Evolutionary conservation across 1,140 invertebrate species (phyloP), one percentile per base, ranked within the genome.

Genomic region (Leptopilina clavipes): DNA sequence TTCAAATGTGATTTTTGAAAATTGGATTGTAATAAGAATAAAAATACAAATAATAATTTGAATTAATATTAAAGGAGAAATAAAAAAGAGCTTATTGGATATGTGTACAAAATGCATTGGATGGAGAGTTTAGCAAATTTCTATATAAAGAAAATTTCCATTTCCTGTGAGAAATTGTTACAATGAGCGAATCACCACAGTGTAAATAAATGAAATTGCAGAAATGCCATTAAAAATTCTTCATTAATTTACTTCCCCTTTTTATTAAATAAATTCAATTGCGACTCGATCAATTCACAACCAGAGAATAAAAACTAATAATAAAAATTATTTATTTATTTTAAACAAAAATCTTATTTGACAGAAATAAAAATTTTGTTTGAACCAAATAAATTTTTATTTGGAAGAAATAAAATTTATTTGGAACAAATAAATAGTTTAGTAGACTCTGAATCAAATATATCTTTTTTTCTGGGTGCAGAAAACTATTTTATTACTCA

Each of bases 131-230:
- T 78, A 18, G 71, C 59, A 22, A 71, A 72, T 54, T 45, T n/a
- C 31, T 48, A 43, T 31, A 31, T n/a, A 37, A 44, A 73, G 22
- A 70, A 22, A 31, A 65, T 65, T 31, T n/a, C 25, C 56, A 70
- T 18, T 54, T 45, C 25, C 70, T 74, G 72, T 75, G 48, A 72
- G 48, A 73, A 54, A 78, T 73, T 78, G 77, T 78, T 75, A 75
- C 70, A 72, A 73, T 40, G 74, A 45, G 40, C 70, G 71, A 52
- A 70, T 44, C 52, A 75, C 54, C 25, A 54, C 44, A 65, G 18
- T 78, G 77, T 78, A 78, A 78, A 78, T 78, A 78, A 75, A 78
- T 11, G 56, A n/a, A n/a, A 72, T 43, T 72, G 56, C 25, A 37
- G n/a, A 76, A 77, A 73, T 73, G 70, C 22, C 25, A 76, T 14